Evolutionary conservation across 1,140 invertebrate genomes (phyloP).

Genomic region (Vanessa tameamea): DNA sequence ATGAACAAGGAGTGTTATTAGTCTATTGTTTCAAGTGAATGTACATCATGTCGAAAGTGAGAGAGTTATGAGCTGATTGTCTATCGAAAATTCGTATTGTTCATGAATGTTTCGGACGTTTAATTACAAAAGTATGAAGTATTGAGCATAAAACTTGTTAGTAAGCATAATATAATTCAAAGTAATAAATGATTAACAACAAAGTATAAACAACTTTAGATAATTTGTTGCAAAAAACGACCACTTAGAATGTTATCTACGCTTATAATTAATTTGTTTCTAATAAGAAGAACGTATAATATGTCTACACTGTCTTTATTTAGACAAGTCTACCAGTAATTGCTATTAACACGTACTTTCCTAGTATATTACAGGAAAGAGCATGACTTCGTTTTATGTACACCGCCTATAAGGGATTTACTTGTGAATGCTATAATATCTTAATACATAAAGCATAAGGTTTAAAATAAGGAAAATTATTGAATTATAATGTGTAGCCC

Average conservation of each 20-base stretch:
- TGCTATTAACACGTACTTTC: conserved; percentile 23
- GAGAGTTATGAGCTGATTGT: not conserved
- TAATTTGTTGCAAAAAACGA: not conserved
- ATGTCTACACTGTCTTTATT: conserved; percentile 11
- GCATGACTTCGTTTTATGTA: conserved; percentile 20
- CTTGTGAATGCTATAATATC: not conserved
- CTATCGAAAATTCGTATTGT: not conserved
- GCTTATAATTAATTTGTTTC: conserved; percentile 11
- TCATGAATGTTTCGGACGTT: not conserved
- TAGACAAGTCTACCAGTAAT: conserved; percentile 8
- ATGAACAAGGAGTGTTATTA: conserved; percentile 1
- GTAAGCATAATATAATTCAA: too few relatives aligned
- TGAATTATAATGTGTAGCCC: not conserved
- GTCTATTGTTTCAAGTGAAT: conserved; percentile 1
- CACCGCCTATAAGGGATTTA: not conserved
- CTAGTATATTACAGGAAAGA: conserved; percentile 28
- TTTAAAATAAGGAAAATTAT: not conserved
- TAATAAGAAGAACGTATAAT: conserved; percentile 3
- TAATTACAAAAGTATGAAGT: too few relatives aligned
- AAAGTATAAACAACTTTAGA: not conserved
- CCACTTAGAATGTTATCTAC: not conserved
- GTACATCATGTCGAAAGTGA: not conserved
- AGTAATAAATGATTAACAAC: not conserved
- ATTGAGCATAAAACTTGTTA: too few relatives aligned
- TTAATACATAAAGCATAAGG: conserved; percentile 5